Conservation (phyloP, 2,888 invertebrate genomes). For the Acheta domesticus region DNA sequence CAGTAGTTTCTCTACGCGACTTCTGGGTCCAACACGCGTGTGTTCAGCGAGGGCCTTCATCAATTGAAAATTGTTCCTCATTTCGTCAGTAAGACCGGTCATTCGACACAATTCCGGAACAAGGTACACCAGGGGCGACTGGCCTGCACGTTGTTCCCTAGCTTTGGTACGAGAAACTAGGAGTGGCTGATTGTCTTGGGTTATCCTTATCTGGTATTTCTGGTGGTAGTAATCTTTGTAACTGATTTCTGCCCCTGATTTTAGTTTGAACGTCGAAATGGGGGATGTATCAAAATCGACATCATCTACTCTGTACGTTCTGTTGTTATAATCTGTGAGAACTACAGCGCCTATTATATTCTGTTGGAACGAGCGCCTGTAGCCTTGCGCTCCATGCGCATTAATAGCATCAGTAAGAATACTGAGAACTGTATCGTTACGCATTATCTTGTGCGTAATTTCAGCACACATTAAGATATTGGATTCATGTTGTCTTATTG, state of each 20-base stretch:
- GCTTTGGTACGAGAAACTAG: slow-evolving; percentile 67
- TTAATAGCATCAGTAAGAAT: slow-evolving; percentile 54
- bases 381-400: background rate
- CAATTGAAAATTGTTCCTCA: slow-evolving; percentile 59
- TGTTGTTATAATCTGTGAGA: slow-evolving; percentile 74
- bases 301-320: slow-evolving; percentile 70
- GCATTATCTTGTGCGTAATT: slow-evolving; percentile 77
- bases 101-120: slow-evolving; percentile 81
- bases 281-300: slow-evolving; percentile 63
- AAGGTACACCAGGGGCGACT: slow-evolving; percentile 64
- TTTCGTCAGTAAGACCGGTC: slow-evolving; percentile 73
- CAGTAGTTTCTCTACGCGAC: slow-evolving; percentile 63
- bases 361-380: slow-evolving; percentile 37
- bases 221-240: slow-evolving; percentile 65
- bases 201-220: slow-evolving; percentile 66
- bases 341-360: slow-evolving; percentile 56
- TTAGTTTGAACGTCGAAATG: slow-evolving; percentile 56
- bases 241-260: slow-evolving; percentile 53
- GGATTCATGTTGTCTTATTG: slow-evolving; percentile 77
- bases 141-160: slow-evolving; percentile 69
- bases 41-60: slow-evolving; percentile 70
- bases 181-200: slow-evolving; percentile 69
- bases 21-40: slow-evolving; percentile 70
- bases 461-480: slow-evolving; percentile 76
- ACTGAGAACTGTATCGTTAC: slow-evolving; percentile 69